Evolutionary conservation across 2,797 vertebrate genomes (phyloP), one percentile per base, ranked within the genome.

Genomic region (Allobates femoralis): DNA sequence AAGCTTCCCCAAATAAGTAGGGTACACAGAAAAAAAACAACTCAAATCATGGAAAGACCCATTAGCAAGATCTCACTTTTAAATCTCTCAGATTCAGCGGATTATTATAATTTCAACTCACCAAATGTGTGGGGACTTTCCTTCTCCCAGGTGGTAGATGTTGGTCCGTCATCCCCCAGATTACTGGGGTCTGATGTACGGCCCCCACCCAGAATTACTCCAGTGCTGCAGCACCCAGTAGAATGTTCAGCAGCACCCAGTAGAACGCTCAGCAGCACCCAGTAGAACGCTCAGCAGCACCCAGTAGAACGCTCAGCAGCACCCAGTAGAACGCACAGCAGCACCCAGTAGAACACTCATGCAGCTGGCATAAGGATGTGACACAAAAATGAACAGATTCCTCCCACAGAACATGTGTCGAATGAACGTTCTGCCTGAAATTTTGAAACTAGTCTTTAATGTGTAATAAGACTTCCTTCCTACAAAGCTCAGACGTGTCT

Each of bases 401-500:
- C 86, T 14, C 86, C 66, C 81, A 28, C 51, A 50, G 37, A 34
- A 51, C 37, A 74, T 66, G 76, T 77, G 77, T 58, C 32, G 77
- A 71, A n/a, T 37, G 11, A 64, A 56, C 12, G 76, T 50, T 51
- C 51, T 76, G 60, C 58, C 69, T 34, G 26, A 8, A 21, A 58
- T 88, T 88, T 81, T 85, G 87, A 78, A 88, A 88, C 28, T 77
- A 58, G 51, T 34, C 26, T 79, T 51, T 64, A 75, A 77, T 66
- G 60, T 81, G 87, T n/a, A 77, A 75, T 26, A 58, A 37, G 78
- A 85, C 83, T 88, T 88, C 87, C 87, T 88, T 88, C 87, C 87
- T 60, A 37, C 58, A 18, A 60, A 62, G 69, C 53, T 30, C 81
- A 74, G 11, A 34, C 15, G 30, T 26, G n/a, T 56, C 21, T 37